Evolutionary conservation across 2,113 vertebrate genomes (phyloP), one percentile per base, ranked within the genome.

Genomic region (Mustela nigripes): DNA sequence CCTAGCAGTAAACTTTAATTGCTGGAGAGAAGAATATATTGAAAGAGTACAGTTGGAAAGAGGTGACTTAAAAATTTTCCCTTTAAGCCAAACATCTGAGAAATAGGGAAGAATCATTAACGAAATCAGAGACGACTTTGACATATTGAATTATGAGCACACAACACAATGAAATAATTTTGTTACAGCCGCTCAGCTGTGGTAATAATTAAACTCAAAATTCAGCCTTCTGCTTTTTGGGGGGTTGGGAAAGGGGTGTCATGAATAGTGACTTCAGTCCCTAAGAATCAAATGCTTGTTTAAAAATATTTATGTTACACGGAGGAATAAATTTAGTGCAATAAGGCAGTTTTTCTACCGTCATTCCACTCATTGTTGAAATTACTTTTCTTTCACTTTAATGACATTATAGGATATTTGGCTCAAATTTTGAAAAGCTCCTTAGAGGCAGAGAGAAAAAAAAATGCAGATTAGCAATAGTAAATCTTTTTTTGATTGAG

Each of bases 231-330:
- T 84, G 42, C 19, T 73, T 86, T 94, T 50, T 94, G 62, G 21
- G 2, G 69, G 19, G 50, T 2, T 42, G 5, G n/a, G 15, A 9
- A 15, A 3, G 19, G 8, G 79, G 31, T 86, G 48, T 97, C 96
- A 89, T 85, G 42, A 96, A 92, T 65, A 50, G 81, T 91, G 94
- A 98, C 76, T 96, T 97, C 88, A 97, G 73, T 88, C 19, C 31
- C 48, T 94, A 95, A 95, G 92, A 96, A 95, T 97, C 63, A 94
- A 83, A 85, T 89, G n/a, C 96, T 97, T 91, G 42, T 97, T 97
- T 95, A 91, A 96, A 97, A 97, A 83, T 96, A 94, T 95, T 97
- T 97, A 95, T 96, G 87, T 36, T 63, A 89, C 97, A 85, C 18
- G 39, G 88, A 97, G 97, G 97, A 98, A 92, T 96, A 93, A 78